These are phyloP conservation scores for Tenthredo scrophulariae DNA, from an alignment of 2,888 invertebrate genomes.

Conservation along the genomic window DNA sequence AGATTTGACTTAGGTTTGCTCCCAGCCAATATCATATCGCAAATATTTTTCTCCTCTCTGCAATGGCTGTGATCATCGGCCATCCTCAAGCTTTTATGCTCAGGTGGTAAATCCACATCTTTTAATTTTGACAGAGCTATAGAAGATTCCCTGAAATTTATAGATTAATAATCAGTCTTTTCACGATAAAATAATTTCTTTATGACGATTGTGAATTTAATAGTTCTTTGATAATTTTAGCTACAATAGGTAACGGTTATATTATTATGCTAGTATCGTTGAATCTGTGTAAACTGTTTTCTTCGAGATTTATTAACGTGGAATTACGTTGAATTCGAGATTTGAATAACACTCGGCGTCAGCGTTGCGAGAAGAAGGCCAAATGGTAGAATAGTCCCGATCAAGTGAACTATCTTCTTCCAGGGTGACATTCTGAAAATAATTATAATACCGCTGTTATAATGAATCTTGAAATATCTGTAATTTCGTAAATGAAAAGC, in stretches of 20 bases:
- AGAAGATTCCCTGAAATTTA: slow-evolving; percentile 67
- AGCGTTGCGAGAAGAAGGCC: slow-evolving; percentile 86
- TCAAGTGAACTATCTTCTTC: slow-evolving; percentile 83
- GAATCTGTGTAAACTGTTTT: slow-evolving; percentile 5
- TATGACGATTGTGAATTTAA: neutral
- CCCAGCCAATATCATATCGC: slow-evolving; percentile 69
- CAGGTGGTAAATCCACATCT: slow-evolving; percentile 69
- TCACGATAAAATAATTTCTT: slow-evolving; percentile 15
- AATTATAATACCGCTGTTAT: slow-evolving; percentile 1
- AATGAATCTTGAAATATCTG: neutral
- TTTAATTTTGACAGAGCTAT: slow-evolving; percentile 74
- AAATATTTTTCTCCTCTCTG: slow-evolving; percentile 71
- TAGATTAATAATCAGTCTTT: neutral
- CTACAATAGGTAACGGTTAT: neutral
- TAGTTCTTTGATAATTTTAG: neutral
- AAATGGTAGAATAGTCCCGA: slow-evolving; percentile 86
- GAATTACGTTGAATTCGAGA: slow-evolving; percentile 77
- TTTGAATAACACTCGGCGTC: slow-evolving; percentile 84
- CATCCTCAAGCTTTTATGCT: slow-evolving; percentile 67
- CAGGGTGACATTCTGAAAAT: slow-evolving; percentile 78
- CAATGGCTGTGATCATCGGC: slow-evolving; percentile 63
- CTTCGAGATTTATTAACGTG: slow-evolving; percentile 11
- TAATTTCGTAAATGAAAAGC: neutral
- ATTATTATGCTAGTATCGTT: neutral
- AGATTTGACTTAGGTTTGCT: slow-evolving; percentile 64